Evolutionary conservation across 2,888 invertebrate genomes (phyloP).

Genomic region (Pyrgus malvae): DNA sequence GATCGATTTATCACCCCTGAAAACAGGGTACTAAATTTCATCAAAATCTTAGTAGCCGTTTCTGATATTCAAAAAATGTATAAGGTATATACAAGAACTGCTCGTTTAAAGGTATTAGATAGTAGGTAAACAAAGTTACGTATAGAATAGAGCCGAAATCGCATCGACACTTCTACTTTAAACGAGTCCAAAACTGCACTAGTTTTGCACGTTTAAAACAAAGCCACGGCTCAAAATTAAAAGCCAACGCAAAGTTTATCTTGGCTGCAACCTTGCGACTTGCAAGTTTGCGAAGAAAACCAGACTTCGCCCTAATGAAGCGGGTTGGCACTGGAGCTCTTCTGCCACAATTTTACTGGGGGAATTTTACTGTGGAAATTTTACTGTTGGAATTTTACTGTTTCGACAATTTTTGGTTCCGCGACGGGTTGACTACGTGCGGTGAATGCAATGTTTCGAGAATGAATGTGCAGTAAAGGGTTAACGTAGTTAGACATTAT

Average conservation of each 20-base stretch:
- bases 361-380: constrained; percentile 19
- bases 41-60: too few species aligned
- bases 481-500: background rate
- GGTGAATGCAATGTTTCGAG: constrained; percentile 3
- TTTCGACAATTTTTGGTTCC: constrained; percentile 38
- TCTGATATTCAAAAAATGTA: too few species aligned
- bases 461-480: constrained; percentile 5
- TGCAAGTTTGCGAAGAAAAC: constrained; percentile 29
- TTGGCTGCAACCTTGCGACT: constrained; percentile 17
- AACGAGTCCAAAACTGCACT: constrained; percentile 20
- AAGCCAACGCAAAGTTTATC: constrained; percentile 19
- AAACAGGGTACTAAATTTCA: too few species aligned
- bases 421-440: constrained; percentile 41
- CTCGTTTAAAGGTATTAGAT: too few species aligned
- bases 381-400: constrained; percentile 18
- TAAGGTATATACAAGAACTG: too few species aligned
- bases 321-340: constrained; percentile 49
- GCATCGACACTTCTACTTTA: too few species aligned
- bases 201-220: background rate
- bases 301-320: constrained; percentile 51
- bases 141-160: too few species aligned
- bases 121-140: too few species aligned
- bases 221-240: constrained; percentile 30
- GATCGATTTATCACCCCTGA: too few species aligned
- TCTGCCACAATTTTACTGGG: constrained; percentile 42